phyloP scores from a whole-genome alignment of 2,797 vertebrate species.

The Selene dorsalis region DNA sequence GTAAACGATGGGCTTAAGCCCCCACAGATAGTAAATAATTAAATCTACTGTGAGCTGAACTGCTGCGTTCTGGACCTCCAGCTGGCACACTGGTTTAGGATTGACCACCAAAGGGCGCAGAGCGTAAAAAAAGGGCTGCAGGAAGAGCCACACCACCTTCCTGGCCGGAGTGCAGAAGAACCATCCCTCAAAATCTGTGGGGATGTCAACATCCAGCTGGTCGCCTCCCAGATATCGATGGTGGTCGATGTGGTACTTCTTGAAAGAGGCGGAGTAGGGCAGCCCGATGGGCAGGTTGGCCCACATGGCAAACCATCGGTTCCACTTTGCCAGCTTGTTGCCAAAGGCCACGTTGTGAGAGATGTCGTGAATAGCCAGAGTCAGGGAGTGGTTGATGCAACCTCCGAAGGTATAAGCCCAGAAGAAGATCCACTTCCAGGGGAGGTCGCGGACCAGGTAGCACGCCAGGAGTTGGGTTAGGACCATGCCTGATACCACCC shows the following conservation, averaged over 20 bases:
- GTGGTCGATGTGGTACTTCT: slow-evolving; percentile 98
- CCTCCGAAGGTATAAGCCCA: slow-evolving; percentile 96
- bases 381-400: slow-evolving; percentile 95
- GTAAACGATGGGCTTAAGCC: slow-evolving; percentile 91
- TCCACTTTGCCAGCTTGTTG: slow-evolving; percentile 88
- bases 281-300: slow-evolving; percentile 95
- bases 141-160: slow-evolving; percentile 93
- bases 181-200: slow-evolving; percentile 94
- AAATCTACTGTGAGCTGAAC: slow-evolving; percentile 87
- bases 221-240: slow-evolving; percentile 96
- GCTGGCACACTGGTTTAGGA: slow-evolving; percentile 89
- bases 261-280: slow-evolving; percentile 96
- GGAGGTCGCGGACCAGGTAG: slow-evolving; percentile 87
- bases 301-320: slow-evolving; percentile 96
- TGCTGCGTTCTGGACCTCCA: slow-evolving; percentile 90
- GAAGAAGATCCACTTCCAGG: slow-evolving; percentile 98
- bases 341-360: slow-evolving; percentile 97
- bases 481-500: slow-evolving; percentile 94
- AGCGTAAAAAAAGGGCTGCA: slow-evolving; percentile 93
- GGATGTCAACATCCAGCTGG: slow-evolving; percentile 92
- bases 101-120: slow-evolving; percentile 92
- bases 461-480: slow-evolving; percentile 90
- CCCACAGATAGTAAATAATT: slow-evolving; percentile 89
- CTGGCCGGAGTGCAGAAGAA: slow-evolving; percentile 93
- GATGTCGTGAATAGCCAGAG: slow-evolving; percentile 97